Conservation (phyloP, 2,113 vertebrate genomes). For the Oxyura jamaicensis region DNA sequence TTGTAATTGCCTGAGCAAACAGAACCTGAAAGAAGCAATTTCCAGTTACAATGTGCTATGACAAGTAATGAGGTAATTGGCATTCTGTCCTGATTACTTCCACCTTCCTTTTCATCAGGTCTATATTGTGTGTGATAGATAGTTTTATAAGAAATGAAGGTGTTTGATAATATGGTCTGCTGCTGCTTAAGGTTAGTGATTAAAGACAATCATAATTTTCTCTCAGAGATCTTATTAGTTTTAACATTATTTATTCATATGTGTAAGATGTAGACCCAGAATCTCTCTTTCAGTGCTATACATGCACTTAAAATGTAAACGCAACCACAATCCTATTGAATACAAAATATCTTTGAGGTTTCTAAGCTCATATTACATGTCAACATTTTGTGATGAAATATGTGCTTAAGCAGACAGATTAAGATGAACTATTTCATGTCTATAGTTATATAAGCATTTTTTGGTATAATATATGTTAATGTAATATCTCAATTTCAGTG, state of each 20-base stretch:
- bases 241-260: constrained; percentile 92
- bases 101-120: constrained; percentile 90
- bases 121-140: constrained; percentile 92
- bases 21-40: constrained; percentile 99
- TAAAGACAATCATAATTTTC: constrained; percentile 96
- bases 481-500: background rate
- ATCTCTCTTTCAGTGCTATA: constrained; percentile 49
- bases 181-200: constrained; percentile 95
- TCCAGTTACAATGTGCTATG: constrained; percentile 99
- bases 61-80: constrained; percentile 99
- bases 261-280: constrained; percentile 77
- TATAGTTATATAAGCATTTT: constrained; percentile 23
- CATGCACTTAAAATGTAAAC: constrained; percentile 70
- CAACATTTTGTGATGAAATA: constrained; percentile 65
- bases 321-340: constrained; percentile 43
- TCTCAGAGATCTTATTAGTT: constrained; percentile 91
- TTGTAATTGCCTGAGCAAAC: constrained; percentile 99
- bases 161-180: constrained; percentile 91
- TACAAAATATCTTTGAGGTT: constrained; percentile 60
- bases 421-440: constrained; percentile 29
- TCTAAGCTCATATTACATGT: background rate
- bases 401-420: background rate
- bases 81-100: constrained; percentile 92
- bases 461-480: constrained; percentile 9
- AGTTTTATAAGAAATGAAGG: constrained; percentile 96